A percentile compares a stretch with the other conserved stretches of the same genome.
Conservation (phyloP, 2,797 vertebrate genomes). For the Macropus fuliginosus region DNA sequence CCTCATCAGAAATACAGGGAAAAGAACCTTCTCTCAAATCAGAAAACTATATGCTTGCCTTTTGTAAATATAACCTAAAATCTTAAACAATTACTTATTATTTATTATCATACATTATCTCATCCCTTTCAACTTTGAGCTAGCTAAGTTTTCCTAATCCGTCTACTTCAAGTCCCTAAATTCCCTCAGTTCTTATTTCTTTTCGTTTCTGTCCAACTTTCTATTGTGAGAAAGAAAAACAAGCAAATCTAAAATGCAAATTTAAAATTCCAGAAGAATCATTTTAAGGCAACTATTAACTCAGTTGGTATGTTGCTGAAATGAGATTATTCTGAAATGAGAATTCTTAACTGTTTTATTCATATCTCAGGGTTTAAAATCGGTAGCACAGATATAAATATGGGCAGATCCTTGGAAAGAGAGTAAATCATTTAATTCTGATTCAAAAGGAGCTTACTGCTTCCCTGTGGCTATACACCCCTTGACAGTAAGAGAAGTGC, state of each 20-base stretch:
- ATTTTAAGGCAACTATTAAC: conserved; percentile 57
- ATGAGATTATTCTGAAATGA: not conserved
- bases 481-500: not conserved
- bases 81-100: conserved; percentile 57
- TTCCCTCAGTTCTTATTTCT: conserved; percentile 42
- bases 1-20: conserved; percentile 3
- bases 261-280: conserved; percentile 35
- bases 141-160: conserved; percentile 57
- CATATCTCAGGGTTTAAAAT: conserved; percentile 10
- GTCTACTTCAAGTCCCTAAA: conserved; percentile 59
- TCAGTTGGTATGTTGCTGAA: conserved; percentile 47
- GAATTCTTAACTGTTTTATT: conserved; percentile 28
- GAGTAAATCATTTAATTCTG: conserved; percentile 38
- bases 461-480: not conserved
- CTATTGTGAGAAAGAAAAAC: conserved; percentile 58
- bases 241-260: conserved; percentile 46
- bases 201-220: conserved; percentile 56
- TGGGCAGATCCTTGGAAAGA: not conserved
- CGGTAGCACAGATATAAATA: conserved; percentile 8
- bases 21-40: not conserved
- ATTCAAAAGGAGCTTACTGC: conserved; percentile 9
- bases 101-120: conserved; percentile 56
- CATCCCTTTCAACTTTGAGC: conserved; percentile 55
- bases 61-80: not conserved
- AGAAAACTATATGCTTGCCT: not conserved